Percentiles rank a stretch among this genome's conserved stretches.
phyloP scores from a whole-genome alignment of 1,140 invertebrate genomes.

The Orussus abietinus region DNA sequence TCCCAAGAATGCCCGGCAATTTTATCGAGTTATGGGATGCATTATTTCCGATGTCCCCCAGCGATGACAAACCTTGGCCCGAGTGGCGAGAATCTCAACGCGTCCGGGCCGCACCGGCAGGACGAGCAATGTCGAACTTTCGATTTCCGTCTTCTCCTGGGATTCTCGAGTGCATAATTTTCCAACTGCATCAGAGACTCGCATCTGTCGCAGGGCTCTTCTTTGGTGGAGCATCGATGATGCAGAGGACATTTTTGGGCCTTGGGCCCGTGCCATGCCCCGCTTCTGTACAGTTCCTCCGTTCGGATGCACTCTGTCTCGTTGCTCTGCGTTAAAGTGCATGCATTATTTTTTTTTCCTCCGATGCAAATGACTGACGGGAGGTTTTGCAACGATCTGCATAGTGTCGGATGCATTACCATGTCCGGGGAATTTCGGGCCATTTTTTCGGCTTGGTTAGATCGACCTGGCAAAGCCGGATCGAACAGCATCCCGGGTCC shows the following conservation, averaged over 20 bases:
- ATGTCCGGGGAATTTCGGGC: too few species aligned
- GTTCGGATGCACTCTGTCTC: slow-evolving; percentile 13
- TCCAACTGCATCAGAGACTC: slow-evolving; percentile 9
- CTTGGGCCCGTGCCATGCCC: slow-evolving; percentile 2
- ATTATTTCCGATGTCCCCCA: too few species aligned
- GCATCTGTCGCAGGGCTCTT: slow-evolving; percentile 10
- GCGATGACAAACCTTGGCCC: slow-evolving; percentile 19
- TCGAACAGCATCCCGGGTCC: too few species aligned
- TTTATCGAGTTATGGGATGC: too few species aligned
- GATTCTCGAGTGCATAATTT: background rate
- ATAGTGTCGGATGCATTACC: too few species aligned
- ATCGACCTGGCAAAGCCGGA: too few species aligned
- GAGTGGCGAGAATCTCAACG: slow-evolving; percentile 1
- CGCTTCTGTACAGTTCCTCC: slow-evolving; percentile 15
- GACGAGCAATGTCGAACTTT: slow-evolving; percentile 23
- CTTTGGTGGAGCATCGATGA: background rate
- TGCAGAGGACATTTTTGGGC: background rate
- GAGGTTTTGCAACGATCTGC: too few species aligned
- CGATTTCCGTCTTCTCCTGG: slow-evolving; percentile 9
- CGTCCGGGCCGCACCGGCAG: slow-evolving; percentile 18
- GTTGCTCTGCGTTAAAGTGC: slow-evolving; percentile 8
- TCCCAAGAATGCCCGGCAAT: too few species aligned
- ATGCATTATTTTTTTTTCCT: too few species aligned
- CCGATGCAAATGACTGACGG: too few species aligned
- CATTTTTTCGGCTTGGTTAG: too few species aligned